Evolutionary conservation across 1,140 invertebrate species (phyloP), one percentile per base, ranked within the genome.

Genomic region (Brachionus manjavacas): DNA sequence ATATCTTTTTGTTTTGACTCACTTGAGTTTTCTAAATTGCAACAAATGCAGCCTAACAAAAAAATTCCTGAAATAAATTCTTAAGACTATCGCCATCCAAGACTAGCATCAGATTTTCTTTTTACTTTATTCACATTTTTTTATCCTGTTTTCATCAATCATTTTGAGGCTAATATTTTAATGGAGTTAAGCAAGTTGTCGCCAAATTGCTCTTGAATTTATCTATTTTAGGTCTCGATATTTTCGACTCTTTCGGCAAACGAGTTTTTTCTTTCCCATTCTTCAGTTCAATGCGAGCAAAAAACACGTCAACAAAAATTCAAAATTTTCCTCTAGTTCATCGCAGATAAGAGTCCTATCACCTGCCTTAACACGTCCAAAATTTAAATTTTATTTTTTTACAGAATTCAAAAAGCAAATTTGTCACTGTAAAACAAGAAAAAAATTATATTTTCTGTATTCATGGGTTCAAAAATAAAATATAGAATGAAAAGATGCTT

Each of bases 1-100:
- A 72, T 72, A 20, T n/a, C 41, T 72, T 39, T 72, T 39, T 72
- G 31, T 72, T 39, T 72, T 72, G 31, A 72, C 16, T 72, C 39
- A 41, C 68, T 39, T 60, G 52, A 60, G 52, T 60, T 60, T 60
- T 20, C 20, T 60, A 60, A 60, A 60, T 23, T 20, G 52, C 52
- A 60, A 60, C 52, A 60, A 60, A 60, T 60, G 52, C 52, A 60
- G 20, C 52, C 20, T 20, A 60, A 60, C 16, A 9, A 60, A 60
- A 60, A 8, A 60, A n/a, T n/a, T n/a, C n/a, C n/a, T n/a, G n/a
- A n/a, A n/a, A n/a, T n/a, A n/a, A 60, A 55, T 7, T 46, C 43
- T 46, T 14, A 20, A 60, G 52, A 20, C 52, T 60, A 60, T 55
- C 14, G 14, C 52, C 52, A 60, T 60, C 9, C n/a, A 60, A 60